phyloP scores from a whole-genome alignment of 2,797 vertebrate species.

The Zalophus californianus region DNA sequence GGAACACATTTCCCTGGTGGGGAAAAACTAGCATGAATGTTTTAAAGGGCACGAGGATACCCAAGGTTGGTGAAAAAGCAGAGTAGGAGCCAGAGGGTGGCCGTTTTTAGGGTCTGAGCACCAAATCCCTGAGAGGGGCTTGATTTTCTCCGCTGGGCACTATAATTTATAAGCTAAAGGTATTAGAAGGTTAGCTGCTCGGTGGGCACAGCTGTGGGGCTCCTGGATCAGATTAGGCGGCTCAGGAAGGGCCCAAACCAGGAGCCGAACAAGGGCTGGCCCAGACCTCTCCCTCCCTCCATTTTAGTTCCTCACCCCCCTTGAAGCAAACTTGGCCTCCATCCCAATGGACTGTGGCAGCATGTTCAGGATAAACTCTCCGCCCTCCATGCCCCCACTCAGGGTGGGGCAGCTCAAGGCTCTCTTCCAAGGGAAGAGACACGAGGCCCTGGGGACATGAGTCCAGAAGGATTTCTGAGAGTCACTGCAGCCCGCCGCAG shows the following conservation, averaged over 20 bases:
- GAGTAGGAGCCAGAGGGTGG: fast-evolving
- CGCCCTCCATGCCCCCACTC: too few relatives aligned
- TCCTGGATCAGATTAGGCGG: fast-evolving
- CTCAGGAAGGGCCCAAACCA: neutral
- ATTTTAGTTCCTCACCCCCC: neutral
- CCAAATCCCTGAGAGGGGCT: neutral
- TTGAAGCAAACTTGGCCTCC: neutral
- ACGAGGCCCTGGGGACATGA: neutral
- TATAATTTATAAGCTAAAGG: neutral
- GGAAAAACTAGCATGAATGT: neutral
- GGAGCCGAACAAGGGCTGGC: neutral
- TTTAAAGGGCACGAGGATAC: fast-evolving
- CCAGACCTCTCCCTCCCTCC: neutral
- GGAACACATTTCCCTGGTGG: neutral
- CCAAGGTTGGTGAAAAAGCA: too few relatives aligned
- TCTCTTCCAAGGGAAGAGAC: neutral
- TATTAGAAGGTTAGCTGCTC: neutral
- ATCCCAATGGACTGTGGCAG: neutral
- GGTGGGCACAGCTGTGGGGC: too few relatives aligned
- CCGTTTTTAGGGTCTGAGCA: neutral
- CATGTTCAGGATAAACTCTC: fast-evolving
- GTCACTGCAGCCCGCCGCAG: fast-evolving
- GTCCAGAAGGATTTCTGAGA: neutral
- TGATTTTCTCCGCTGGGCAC: neutral
- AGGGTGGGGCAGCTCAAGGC: neutral